Evolutionary conservation across 2,888 invertebrate species (phyloP), one percentile per base, ranked within the genome.

Genomic region (Lycophotia porphyrea): DNA sequence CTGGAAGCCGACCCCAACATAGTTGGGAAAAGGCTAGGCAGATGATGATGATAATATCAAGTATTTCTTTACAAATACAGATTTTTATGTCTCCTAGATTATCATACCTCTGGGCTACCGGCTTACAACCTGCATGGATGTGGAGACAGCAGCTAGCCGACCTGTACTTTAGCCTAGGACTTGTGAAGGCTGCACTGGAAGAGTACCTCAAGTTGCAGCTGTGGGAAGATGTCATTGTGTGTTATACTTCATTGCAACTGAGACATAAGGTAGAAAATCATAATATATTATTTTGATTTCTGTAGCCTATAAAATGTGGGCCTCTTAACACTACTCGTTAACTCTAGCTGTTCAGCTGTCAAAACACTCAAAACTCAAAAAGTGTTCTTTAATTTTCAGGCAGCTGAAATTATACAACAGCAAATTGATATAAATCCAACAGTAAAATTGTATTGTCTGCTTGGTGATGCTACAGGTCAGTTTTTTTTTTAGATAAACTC

Each of bases 141-240:
- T 97, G 98, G 88, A 97, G 98, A 91, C 97, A 97, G 85, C 97
- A 98, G 84, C 96, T 99, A 58, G 99, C 98, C 0, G 98, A 98
- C 87, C 91, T 99, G 72, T 97, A 99, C 92, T 92, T 98, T 2
- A 98, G 98, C 84, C 92, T 99, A 69, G 99, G 99, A 15, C 97
- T 98, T 81, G 97, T 98, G 5, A 99, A 99, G 93, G 97, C 98
- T 7, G 99, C 99, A 1, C 95, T 99, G 34, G 98, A 98, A 83
- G 95, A 98, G 71, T 99, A 98, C 92, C 94, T 97, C 39, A 95
- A 97, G 67, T 95, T 99, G 39, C 97, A 98, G 87, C 95, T 98
- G 39, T 99, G 99, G 99, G 99, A 99, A 89, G 98, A 99, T 84
- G 98, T 99, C 44, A 98, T 99, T 73, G 97, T 97, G 2, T 99